Percentiles rank a stretch among this genome's conserved stretches.
phyloP scores from a whole-genome alignment of 2,888 invertebrate species.

The Nipponacmea schrenckii region DNA sequence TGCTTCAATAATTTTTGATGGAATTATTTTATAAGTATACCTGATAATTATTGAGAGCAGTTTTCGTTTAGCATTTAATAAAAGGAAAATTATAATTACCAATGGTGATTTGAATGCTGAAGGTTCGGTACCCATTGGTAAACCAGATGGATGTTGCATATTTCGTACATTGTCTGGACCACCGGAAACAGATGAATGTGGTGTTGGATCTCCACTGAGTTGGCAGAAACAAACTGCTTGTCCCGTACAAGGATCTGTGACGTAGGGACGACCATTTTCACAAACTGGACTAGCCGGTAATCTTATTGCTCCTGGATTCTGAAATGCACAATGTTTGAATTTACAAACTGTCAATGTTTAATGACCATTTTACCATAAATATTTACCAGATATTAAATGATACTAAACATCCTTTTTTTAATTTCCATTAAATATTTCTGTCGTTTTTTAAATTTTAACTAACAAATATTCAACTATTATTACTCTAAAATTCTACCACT shows the following conservation, averaged over 20 bases:
- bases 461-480: too few relatives aligned
- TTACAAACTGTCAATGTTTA: too few relatives aligned
- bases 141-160: conserved; percentile 14
- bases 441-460: too few relatives aligned
- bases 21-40: too few relatives aligned
- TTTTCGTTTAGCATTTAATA: too few relatives aligned
- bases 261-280: conserved; percentile 39
- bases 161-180: conserved; percentile 25
- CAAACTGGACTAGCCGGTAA: conserved; percentile 22
- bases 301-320: conserved; percentile 9
- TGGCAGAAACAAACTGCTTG: conserved; percentile 42
- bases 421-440: too few relatives aligned
- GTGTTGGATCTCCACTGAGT: conserved; percentile 33
- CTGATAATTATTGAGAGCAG: too few relatives aligned
- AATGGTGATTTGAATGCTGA: conserved; percentile 23
- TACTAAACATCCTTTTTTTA: too few relatives aligned
- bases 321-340: neutral
- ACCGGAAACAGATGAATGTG: conserved; percentile 28
- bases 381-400: too few relatives aligned
- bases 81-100: conserved; percentile 11
- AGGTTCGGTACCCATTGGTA: conserved; percentile 20
- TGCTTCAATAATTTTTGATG: too few relatives aligned
- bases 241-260: conserved; percentile 40
- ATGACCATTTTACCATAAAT: too few relatives aligned
- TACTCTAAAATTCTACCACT: too few relatives aligned